Evolutionary conservation across 2,113 vertebrate species (phyloP).

Genomic region (Lagopus leucura): DNA sequence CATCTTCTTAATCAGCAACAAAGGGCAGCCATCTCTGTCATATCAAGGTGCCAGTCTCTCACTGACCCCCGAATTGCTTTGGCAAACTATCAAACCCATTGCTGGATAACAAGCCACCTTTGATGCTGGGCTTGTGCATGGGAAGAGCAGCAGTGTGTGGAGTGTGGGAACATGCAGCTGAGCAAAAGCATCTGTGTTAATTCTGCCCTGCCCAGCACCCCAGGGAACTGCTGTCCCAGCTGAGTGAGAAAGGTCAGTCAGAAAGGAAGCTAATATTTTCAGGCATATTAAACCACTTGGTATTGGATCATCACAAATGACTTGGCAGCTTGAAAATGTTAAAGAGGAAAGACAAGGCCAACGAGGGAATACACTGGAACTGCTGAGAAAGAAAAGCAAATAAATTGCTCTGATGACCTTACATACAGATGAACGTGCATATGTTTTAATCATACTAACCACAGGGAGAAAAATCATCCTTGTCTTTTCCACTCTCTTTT

Average conservation of each 20-base stretch:
- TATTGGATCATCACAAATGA: not conserved
- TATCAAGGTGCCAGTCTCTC: not conserved
- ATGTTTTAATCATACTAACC: not conserved
- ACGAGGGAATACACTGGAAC: not conserved
- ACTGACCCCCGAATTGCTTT: not conserved
- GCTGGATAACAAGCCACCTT: not conserved
- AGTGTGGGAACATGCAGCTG: fast-evolving
- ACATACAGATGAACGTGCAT: fast-evolving
- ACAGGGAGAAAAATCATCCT: not conserved
- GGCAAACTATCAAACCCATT: not conserved
- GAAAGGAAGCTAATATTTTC: not conserved
- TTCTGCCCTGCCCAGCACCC: not conserved
- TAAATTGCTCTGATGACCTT: not conserved
- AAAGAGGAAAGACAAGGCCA: not conserved
- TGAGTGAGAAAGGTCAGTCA: not conserved
- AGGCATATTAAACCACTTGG: not conserved
- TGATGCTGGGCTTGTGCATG: not conserved
- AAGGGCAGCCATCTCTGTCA: not conserved
- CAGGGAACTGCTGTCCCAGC: not conserved
- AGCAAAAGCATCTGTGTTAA: not conserved
- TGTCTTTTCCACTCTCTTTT: not conserved
- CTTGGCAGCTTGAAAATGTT: conserved; percentile 6
- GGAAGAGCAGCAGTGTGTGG: not conserved
- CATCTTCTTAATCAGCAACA: not conserved
- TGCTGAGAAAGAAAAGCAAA: not conserved